Evolutionary conservation across 2,797 vertebrate genomes (phyloP), one percentile per base, ranked within the genome.

Genomic region (Petrocephalus schoutedeni): DNA sequence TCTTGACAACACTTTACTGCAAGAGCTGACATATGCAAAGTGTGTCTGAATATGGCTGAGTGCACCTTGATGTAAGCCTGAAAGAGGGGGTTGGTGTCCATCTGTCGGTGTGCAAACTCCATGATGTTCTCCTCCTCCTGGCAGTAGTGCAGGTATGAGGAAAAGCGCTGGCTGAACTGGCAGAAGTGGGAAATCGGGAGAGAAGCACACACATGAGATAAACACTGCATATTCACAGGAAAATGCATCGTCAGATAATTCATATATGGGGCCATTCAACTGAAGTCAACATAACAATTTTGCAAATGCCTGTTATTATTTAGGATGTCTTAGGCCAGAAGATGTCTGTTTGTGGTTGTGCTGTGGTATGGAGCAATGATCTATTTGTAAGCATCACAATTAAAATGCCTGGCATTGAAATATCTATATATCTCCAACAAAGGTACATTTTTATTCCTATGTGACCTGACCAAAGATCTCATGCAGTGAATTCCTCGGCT

Each of bases 131-230:
- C 96, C 89, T 96, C 95, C 57, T 93, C 93, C 89, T 93, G 94
- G 90, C 96, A 97, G 91, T 97, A 97, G 16, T 91, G 90, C 45
- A 94, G 86, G 14, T 97, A 97, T 16, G 92, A 90, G 6, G 91
- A 90, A 92, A 97, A 97, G n/a, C 94, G 93, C 54, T 96, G 90
- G 3, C 91, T 89, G 91, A 97, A 96, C 97, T 97, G 61, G 12
- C 4, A 77, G 88, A 16, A 2, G 23, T 21, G 84, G 19, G 54
- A 58, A 0, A 21, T 57, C 49, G 19, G 88, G 45, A 77, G 32
- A 87, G 61, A 0, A 82, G n/a, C 41, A 89, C 9, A 64, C 57
- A 67, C 4, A 1, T 41, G 3, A 61, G 57, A 64, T 54, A 10
- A 71, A 4, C 7, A 8, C 36, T 9, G 21, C 59, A 53, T 23